Evolutionary conservation across 2,797 vertebrate species (phyloP), one percentile per base, ranked within the genome.

Genomic region (Enteromius treurensis): DNA sequence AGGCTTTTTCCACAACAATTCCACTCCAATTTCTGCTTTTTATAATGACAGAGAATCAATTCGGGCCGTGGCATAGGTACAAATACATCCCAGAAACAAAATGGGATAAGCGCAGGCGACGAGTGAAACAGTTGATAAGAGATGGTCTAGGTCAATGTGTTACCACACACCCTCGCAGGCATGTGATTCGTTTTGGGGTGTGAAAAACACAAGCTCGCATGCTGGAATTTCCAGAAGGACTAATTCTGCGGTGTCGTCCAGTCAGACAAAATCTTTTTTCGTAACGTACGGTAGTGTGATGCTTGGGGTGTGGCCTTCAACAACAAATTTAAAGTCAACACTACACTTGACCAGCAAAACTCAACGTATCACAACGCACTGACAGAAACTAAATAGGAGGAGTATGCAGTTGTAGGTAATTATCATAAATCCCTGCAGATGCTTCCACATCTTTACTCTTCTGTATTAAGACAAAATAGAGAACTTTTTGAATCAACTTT

Each of bases 401-500:
- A 90, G 88, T 91, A 93, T 91, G 90, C 91, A 91, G 92, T 92
- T 90, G 88, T 88, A 89, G 90, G 86, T 88, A 92, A 90, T 93
- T 17, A 37, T 92, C 91, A 90, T 90, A 95, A 93, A 85, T 94
- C 92, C 92, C 91, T 93, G 89, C 88, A 86, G 90, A 84, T 79
- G 13, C 78, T 47, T 73, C 68, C 80, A 79, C 45, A 58, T 74
- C 64, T 62, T 45, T 51, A 65, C 65, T 58, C 82, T 76, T 90
- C 87, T 88, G 88, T 86, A 90, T 93, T 93, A 94, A 94, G 91
- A 93, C 89, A 88, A 91, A 82, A 92, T 83, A 90, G 87, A 87
- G 85, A 67, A 86, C 87, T 84, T 88, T 79, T 77, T 77, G 87
- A 58, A 88, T 79, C 79, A 88, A 92, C 87, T 93, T 95, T 92